phyloP scores from a whole-genome alignment of 2,113 vertebrate genomes.

The Callaeas wilsoni region DNA sequence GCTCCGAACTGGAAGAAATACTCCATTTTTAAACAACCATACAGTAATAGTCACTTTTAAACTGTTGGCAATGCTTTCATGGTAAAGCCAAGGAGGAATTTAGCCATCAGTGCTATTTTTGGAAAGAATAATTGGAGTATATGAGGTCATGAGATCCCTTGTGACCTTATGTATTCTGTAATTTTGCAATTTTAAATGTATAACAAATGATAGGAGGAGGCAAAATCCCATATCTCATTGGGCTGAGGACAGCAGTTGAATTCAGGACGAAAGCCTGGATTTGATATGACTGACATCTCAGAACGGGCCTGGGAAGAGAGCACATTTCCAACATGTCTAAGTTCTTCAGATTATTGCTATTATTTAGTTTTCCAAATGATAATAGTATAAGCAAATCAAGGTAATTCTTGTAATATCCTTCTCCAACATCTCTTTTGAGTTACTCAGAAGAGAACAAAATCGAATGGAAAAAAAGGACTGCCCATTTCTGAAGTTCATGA shows the following conservation, averaged over 20 bases:
- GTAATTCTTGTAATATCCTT: neutral
- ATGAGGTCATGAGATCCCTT: neutral
- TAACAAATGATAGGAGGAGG: neutral
- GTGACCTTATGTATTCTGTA: neutral
- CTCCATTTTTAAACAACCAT: neutral
- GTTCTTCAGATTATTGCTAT: neutral
- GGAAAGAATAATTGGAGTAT: neutral
- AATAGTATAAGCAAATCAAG: neutral
- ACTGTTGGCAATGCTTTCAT: neutral
- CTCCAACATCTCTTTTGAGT: neutral
- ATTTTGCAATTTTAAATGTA: neutral
- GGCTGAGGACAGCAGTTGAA: neutral
- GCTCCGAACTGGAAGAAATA: neutral
- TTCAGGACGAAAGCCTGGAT: neutral
- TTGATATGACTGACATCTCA: neutral
- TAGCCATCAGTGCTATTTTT: neutral
- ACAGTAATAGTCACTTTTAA: neutral
- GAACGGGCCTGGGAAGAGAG: neutral
- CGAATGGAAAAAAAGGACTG: neutral
- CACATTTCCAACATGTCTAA: neutral
- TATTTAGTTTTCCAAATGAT: neutral
- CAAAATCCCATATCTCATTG: neutral
- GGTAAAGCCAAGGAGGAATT: neutral
- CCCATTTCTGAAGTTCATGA: neutral
- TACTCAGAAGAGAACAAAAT: neutral